These are phyloP conservation scores for Grammomys surdaster DNA, from an alignment of 2,113 vertebrate genomes.

Conservation along the genomic window DNA sequence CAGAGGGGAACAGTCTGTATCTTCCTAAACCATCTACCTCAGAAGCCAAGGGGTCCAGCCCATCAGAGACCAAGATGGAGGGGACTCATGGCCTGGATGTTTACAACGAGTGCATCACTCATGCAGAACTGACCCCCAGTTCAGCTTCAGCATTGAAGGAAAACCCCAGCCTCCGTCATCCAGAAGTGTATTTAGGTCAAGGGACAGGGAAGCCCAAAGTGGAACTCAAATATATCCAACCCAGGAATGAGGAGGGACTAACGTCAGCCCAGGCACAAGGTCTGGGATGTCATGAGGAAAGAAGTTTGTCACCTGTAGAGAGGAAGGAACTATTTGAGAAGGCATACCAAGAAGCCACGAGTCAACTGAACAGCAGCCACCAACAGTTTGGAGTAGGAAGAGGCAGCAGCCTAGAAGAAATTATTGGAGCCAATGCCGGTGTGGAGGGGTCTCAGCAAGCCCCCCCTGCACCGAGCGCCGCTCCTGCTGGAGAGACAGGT, in stretches of 20 bases:
- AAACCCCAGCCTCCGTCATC: conserved; percentile 65
- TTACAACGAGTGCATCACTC: conserved; percentile 74
- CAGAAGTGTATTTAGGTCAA: conserved; percentile 86
- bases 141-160: conserved; percentile 74
- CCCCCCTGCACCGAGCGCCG: conserved; percentile 7
- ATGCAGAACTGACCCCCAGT: conserved; percentile 45
- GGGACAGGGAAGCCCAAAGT: conserved; percentile 75
- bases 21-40: conserved; percentile 89
- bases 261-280: conserved; percentile 67
- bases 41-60: conserved; percentile 83
- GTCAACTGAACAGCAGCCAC: background rate
- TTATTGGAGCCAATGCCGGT: background rate
- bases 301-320: conserved; percentile 35
- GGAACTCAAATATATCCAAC: conserved; percentile 74
- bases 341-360: conserved; percentile 42
- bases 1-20: conserved; percentile 83
- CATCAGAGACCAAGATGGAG: conserved; percentile 66
- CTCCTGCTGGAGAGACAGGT: background rate
- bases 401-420: conserved; percentile 51
- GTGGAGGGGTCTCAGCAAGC: conserved; percentile 17
- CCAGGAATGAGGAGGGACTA: conserved; percentile 75
- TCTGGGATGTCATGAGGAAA: conserved; percentile 66
- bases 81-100: conserved; percentile 60
- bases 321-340: conserved; percentile 63
- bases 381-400: background rate